Conservation (phyloP, 2,113 vertebrate genomes). For the Hyaena hyaena region DNA sequence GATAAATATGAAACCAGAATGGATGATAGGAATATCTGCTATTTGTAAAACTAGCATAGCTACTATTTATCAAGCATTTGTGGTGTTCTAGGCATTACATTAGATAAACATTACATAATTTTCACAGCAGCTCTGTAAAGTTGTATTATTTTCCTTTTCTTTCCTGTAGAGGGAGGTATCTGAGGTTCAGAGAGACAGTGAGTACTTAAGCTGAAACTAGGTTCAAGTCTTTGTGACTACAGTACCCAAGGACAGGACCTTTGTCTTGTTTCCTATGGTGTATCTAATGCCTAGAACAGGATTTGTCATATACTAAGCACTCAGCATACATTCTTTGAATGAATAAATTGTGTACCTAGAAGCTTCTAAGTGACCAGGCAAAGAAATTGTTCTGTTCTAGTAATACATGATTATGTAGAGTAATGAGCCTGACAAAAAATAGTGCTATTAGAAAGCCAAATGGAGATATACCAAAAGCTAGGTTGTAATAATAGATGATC, state of each 20-base stretch:
- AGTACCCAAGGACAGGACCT: background rate
- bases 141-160: background rate
- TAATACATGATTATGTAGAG: constrained; percentile 60
- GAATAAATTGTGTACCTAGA: constrained; percentile 3
- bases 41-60: constrained; percentile 27
- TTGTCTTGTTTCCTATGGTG: constrained; percentile 60
- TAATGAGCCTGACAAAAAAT: constrained; percentile 65
- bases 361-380: background rate
- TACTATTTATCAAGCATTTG: background rate
- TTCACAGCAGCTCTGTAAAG: background rate
- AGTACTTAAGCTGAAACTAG: background rate
- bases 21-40: constrained; percentile 39
- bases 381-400: constrained; percentile 52
- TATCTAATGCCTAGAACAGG: background rate
- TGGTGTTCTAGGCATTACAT: background rate
- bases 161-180: background rate
- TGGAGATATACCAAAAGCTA: constrained; percentile 81
- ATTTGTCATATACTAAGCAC: background rate
- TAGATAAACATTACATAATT: constrained; percentile 1
- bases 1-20: constrained; percentile 73
- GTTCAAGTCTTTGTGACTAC: background rate
- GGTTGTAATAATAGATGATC: constrained; percentile 83
- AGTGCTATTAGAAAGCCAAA: constrained; percentile 77
- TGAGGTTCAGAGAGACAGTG: background rate
- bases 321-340: background rate